Evolutionary conservation across 2,888 invertebrate genomes (phyloP), one percentile per base, ranked within the genome.

Genomic region (Dendrolimus houi): DNA sequence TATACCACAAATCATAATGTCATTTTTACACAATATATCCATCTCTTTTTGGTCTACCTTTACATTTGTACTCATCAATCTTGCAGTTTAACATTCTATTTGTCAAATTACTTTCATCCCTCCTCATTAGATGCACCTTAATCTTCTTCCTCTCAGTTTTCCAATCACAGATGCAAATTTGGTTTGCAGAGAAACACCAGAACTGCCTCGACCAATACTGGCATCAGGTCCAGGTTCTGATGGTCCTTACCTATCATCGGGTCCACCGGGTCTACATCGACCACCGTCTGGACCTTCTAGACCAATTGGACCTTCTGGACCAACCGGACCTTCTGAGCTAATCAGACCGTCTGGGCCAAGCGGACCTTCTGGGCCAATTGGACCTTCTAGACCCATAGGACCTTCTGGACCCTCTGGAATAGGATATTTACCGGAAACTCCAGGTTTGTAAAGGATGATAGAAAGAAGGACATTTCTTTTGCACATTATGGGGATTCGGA

Each of bases 131-230:
- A 29, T 29, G 6, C 29, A 29, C 0, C 29, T 29, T 29, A 29
- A 29, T 29, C 6, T 29, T 29, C 6, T 29, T 29, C 29, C 6
- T 29, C 29, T 29, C 17, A 6, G 29, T 29, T 29, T 29, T 29
- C 6, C 6, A 6, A 1, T 29, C 29, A 29, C 17, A 17, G 3
- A 17, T 17, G 17, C 2, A 17, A 29, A 29, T 29, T 3, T 29
- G 29, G 6, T 29, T 29, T 29, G 6, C 29, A 29, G 29, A 29
- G 29, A 29, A 29, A 29, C 29, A 29, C 68, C 68, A 12, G 87
- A 88, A 62, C 59, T 87, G 1, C 88, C 87, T 0, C 77, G 74
- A 0, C 87, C 87, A 0, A 58, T 82, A 2, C 58, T 72, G 0
- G 7, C 57, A 9, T 59, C 63, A 7, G 72, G 68, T 7, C 67